These are phyloP conservation scores for Rhyacichthys aspro DNA, from an alignment of 2,797 vertebrate species.

Conservation along the genomic window DNA sequence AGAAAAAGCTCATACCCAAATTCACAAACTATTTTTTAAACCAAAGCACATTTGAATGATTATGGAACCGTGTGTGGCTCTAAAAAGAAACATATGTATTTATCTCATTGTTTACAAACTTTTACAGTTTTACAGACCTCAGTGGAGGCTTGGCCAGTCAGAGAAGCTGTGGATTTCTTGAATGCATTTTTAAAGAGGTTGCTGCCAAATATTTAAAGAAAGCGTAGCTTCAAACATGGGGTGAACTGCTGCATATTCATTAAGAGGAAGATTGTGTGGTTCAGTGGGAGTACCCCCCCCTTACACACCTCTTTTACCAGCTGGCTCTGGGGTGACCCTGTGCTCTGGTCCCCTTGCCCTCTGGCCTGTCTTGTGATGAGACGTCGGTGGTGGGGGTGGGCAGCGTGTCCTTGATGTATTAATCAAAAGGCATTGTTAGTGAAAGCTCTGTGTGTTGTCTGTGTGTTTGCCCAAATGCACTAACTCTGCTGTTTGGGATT, in stretches of 20 bases:
- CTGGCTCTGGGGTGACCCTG: conserved; percentile 78
- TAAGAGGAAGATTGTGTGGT: conserved; percentile 45
- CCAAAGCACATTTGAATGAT: conserved; percentile 99
- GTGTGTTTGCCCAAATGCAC: conserved; percentile 68
- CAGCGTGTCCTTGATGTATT: conserved; percentile 69
- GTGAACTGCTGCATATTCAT: conserved; percentile 72
- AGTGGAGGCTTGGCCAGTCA: conserved; percentile 88
- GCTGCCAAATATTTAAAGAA: conserved; percentile 75
- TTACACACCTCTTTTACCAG: conserved; percentile 61
- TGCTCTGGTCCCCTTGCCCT: conserved; percentile 70
- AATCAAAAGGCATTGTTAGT: conserved; percentile 77
- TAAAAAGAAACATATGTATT: conserved; percentile 92
- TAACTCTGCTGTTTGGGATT: conserved; percentile 62
- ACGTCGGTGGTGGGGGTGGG: conserved; percentile 39
- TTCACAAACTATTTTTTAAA: conserved; percentile 99
- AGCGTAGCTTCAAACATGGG: conserved; percentile 56
- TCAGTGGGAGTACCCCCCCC: conserved; percentile 33
- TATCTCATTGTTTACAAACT: conserved; percentile 99
- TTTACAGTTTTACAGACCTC: conserved; percentile 98
- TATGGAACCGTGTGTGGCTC: conserved; percentile 92
- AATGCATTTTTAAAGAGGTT: conserved; percentile 69
- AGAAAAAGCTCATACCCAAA: conserved; percentile 96
- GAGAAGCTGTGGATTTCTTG: conserved; percentile 29
- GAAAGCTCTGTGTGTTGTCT: conserved; percentile 52
- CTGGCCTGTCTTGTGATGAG: conserved; percentile 75